Base-by-base conservation (phyloP, 2,888 invertebrate genomes). In the Papilio demoleus region DNA sequence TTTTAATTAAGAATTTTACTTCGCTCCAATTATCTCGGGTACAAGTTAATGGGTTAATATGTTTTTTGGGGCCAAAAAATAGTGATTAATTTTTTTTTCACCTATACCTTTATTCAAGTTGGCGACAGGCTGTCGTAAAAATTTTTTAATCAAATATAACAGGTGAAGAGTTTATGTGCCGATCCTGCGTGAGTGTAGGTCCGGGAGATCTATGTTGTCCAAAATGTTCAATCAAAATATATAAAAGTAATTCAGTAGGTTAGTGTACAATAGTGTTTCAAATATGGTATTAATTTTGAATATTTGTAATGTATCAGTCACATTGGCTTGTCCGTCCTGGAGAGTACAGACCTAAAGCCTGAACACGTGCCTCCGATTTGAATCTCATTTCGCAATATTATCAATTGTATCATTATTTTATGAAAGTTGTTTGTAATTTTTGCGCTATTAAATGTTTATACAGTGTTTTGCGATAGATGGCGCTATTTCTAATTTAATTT, bases 261-360 rank as follows among this genome's bases (percentile, higher is more conserved):
- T 67, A 38, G 59, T 38, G 19, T 59, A 47, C 63, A 60, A 45
- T 50, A 59, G 62, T 53, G 12, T 47, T 50, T 24, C 42, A 34
- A 22, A 14, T 40, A 42, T 24, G 34, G 38, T 56, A 64, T 56
- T 36, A 19, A 63, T 36, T 19, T 64, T 38, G 17, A n/a, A 47
- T 38, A 38, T 45, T 64, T 8, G 22, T 64, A 60, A 40, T 53
- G 27, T 40, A 22, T 73, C 62, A 65, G 73, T 80, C 76, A 79
- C 73, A 77, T 78, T 83, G 87, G 88, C 87, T 87, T 81, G 80
- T 90, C 91, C 91, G 91, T 90, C 91, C 90, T 85, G 80, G 81
- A 81, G 85, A 75, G 74, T n/a, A n/a, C 47, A 70, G 75, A 82
- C 75, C 71, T 75, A 79, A 88, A 90, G 90, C 90, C 90, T 90